A percentile compares a stretch with the other conserved stretches of the same genome.
phyloP scores from a whole-genome alignment of 2,113 vertebrate genomes.

The Amphilophus citrinellus region DNA sequence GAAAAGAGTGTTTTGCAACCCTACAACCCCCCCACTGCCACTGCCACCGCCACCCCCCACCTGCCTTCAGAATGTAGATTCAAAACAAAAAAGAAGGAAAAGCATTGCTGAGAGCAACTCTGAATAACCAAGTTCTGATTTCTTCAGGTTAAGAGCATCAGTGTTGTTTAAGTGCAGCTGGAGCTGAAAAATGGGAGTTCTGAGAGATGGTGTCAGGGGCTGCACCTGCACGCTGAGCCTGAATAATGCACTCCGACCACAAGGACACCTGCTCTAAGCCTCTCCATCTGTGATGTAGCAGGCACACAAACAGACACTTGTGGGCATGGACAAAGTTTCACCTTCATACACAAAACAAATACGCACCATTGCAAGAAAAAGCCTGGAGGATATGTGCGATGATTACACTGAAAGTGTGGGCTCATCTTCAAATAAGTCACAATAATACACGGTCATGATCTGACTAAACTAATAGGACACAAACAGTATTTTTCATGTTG shows the following conservation, averaged over 20 bases:
- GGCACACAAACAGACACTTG: neutral
- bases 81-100: neutral
- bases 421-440: neutral
- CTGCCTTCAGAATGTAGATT: neutral
- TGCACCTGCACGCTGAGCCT: constrained; percentile 68
- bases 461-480: neutral
- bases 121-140: constrained; percentile 37
- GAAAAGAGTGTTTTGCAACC: neutral
- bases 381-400: neutral
- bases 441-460: neutral
- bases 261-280: constrained; percentile 77
- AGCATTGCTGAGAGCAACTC: neutral
- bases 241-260: constrained; percentile 76
- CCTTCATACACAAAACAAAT: neutral
- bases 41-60: neutral
- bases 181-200: constrained; percentile 65
- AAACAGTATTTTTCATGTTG: neutral
- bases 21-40: too few species aligned
- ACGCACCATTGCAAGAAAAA: neutral
- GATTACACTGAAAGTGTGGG: neutral
- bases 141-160: constrained; percentile 34
- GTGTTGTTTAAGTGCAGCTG: constrained; percentile 61
- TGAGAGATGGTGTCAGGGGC: constrained; percentile 64
- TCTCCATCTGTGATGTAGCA: constrained; percentile 59
- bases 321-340: constrained; percentile 6